phyloP scores from a whole-genome alignment of 2,888 invertebrate genomes.

The Drosophila robusta region DNA sequence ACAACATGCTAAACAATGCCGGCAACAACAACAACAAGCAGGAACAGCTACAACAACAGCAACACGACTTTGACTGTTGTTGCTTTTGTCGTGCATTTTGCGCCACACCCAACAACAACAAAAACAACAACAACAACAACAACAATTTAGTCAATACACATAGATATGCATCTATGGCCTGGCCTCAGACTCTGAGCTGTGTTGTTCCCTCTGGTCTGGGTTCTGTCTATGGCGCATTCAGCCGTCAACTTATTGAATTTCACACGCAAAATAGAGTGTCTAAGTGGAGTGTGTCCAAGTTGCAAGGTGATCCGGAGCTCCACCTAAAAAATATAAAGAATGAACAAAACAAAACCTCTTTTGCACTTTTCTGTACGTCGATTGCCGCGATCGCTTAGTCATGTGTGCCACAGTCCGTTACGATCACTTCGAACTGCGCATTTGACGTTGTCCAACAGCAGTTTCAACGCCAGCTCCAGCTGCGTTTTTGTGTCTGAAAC shows the following conservation, averaged over 20 bases:
- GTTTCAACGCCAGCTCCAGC: constrained; percentile 67
- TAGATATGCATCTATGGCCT: constrained; percentile 66
- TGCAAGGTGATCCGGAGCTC: constrained; percentile 67
- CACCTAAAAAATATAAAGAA: constrained; percentile 37
- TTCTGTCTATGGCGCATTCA: constrained; percentile 20
- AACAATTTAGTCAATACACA: constrained; percentile 74
- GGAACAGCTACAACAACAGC: constrained; percentile 33
- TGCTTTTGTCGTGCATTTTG: constrained; percentile 67
- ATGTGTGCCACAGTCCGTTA: constrained; percentile 25
- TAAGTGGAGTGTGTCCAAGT: constrained; percentile 48
- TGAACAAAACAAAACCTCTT: neutral
- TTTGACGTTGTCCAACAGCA: constrained; percentile 33
- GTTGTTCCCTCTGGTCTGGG: constrained; percentile 1
- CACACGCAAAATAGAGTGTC: constrained; percentile 78
- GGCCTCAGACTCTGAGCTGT: constrained; percentile 22
- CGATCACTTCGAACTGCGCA: constrained; percentile 42
- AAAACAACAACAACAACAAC: constrained; percentile 18
- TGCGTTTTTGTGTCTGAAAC: constrained; percentile 56
- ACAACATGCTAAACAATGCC: constrained; percentile 76
- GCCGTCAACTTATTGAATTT: constrained; percentile 72
- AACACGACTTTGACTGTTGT: constrained; percentile 39
- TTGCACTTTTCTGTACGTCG: constrained; percentile 8
- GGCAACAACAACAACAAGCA: constrained; percentile 26
- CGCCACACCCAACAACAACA: constrained; percentile 55
- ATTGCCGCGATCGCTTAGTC: constrained; percentile 55